These are phyloP conservation scores for Tetrao urogallus DNA, from an alignment of 2,113 vertebrate genomes.

Conservation along the genomic window DNA sequence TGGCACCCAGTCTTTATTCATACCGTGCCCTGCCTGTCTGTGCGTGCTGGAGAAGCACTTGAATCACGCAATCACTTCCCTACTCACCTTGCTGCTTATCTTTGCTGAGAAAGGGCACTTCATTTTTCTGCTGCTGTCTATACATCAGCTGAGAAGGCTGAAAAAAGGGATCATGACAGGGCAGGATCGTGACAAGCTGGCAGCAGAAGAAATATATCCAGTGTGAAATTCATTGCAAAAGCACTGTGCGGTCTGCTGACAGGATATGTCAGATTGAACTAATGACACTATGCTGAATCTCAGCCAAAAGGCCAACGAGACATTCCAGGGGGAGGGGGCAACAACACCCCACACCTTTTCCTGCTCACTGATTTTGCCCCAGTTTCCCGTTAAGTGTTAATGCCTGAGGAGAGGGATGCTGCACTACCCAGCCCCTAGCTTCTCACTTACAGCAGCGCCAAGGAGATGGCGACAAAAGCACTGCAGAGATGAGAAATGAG, in stretches of 20 bases:
- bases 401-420: not conserved
- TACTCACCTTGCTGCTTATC: accelerated
- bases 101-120: not conserved
- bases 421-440: not conserved
- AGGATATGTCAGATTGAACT: not conserved
- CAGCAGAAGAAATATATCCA: not conserved
- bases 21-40: constrained; percentile 28
- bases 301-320: constrained; percentile 23
- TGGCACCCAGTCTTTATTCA: constrained; percentile 59
- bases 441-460: not conserved
- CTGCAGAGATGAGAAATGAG: not conserved
- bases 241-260: not conserved
- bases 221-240: not conserved
- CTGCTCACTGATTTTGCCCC: accelerated
- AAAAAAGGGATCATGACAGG: not conserved
- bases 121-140: not conserved
- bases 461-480: not conserved
- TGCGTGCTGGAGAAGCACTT: accelerated
- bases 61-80: not conserved
- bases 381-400: not conserved
- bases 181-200: not conserved
- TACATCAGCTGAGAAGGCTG: not conserved
- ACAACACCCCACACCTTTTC: not conserved
- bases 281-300: not conserved
- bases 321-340: not conserved